phyloP scores from a whole-genome alignment of 2,113 vertebrate genomes.

The Anoura caudifer region DNA sequence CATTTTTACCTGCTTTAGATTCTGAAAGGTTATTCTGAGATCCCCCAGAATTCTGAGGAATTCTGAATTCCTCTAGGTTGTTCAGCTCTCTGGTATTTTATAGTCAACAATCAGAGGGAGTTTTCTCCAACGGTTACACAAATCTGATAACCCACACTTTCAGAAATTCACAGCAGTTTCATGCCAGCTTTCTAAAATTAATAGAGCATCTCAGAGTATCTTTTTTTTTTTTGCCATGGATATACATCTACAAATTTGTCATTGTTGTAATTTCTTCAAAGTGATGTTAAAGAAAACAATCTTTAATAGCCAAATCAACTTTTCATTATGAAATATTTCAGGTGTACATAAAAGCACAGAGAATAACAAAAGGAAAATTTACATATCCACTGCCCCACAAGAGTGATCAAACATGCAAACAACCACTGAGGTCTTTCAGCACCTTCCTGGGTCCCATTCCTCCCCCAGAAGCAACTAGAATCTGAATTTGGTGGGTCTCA shows the following conservation, averaged over 20 bases:
- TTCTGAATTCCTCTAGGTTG: background rate
- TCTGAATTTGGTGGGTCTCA: background rate
- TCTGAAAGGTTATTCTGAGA: background rate
- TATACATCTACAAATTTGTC: background rate
- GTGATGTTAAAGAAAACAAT: constrained; percentile 19
- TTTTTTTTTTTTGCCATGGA: background rate
- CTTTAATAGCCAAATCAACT: background rate
- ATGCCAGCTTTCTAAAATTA: constrained; percentile 16
- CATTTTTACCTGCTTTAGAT: background rate
- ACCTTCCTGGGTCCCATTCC: background rate
- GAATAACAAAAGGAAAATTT: background rate
- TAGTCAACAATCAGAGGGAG: background rate
- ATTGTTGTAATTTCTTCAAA: constrained; percentile 21
- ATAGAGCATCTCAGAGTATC: background rate
- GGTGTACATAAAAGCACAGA: background rate
- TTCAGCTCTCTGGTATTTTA: background rate
- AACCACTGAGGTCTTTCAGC: rapidly evolving
- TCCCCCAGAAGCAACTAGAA: background rate
- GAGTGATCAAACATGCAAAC: background rate
- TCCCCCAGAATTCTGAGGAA: too few species aligned
- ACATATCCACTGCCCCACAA: background rate
- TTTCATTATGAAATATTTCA: constrained; percentile 32
- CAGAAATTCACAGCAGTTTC: background rate
- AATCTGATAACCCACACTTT: background rate
- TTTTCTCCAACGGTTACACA: constrained; percentile 29